Conservation (phyloP, 1,140 invertebrate genomes). For the Drosophila kohkoa region DNA sequence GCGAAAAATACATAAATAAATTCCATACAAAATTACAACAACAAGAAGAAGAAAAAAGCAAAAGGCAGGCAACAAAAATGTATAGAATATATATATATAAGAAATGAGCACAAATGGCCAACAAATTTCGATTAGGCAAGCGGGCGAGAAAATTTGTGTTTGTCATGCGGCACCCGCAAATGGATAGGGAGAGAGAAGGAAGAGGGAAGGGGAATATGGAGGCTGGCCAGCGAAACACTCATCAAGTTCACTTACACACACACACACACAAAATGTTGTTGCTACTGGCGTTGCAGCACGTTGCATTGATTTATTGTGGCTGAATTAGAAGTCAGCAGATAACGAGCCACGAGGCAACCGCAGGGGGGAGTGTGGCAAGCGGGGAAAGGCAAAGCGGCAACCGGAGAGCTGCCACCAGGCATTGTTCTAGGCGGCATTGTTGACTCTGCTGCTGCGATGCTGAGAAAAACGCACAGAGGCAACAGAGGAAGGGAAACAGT, state of each 20-base stretch:
- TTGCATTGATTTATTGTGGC: constrained; percentile 82
- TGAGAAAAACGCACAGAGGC: background rate
- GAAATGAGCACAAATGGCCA: constrained; percentile 78
- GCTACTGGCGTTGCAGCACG: constrained; percentile 70
- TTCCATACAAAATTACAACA: constrained; percentile 23
- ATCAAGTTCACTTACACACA: constrained; percentile 82
- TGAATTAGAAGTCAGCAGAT: constrained; percentile 83
- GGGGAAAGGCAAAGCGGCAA: background rate
- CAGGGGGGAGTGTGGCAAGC: background rate
- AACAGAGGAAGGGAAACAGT: background rate
- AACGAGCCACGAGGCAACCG: constrained; percentile 62
- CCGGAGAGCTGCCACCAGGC: constrained; percentile 33
- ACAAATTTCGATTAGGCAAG: constrained; percentile 81
- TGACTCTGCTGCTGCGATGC: background rate
- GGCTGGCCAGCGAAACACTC: constrained; percentile 40
- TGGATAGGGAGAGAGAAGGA: background rate
- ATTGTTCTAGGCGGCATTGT: constrained; percentile 64
- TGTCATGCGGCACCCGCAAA: constrained; percentile 41
- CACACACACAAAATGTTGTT: constrained; percentile 74
- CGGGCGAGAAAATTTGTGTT: constrained; percentile 60
- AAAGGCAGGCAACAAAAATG: constrained; percentile 8
- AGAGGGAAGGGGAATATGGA: background rate
- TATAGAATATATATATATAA: constrained; percentile 42
- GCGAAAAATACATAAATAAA: constrained; percentile 50
- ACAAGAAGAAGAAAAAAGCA: background rate